Conservation (phyloP, 1,140 invertebrate genomes). For the Drosophila biarmipes region DNA sequence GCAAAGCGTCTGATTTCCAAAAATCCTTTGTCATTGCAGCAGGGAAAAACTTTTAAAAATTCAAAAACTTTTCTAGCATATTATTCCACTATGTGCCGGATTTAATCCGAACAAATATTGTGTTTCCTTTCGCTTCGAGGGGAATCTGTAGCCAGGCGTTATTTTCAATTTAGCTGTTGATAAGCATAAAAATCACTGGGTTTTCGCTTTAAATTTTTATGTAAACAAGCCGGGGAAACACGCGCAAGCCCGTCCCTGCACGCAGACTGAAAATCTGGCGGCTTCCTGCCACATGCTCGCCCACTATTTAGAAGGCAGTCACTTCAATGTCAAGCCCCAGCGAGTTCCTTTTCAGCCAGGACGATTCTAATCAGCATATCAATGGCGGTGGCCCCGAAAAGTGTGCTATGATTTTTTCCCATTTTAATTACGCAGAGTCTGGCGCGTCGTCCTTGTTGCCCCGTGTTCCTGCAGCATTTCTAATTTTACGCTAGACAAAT, state of each 20-base stretch:
- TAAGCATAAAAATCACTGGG: constrained; percentile 76
- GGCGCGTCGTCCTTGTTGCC: constrained; percentile 36
- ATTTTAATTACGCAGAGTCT: constrained; percentile 76
- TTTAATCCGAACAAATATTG: constrained; percentile 45
- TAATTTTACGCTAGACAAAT: constrained; percentile 81
- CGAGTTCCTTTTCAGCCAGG: constrained; percentile 17
- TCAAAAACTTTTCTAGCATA: background rate
- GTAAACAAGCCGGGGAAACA: constrained; percentile 52
- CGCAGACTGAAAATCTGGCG: constrained; percentile 6
- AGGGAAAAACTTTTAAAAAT: background rate
- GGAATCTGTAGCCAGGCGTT: constrained; percentile 37
- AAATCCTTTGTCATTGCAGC: background rate
- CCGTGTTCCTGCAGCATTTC: constrained; percentile 56
- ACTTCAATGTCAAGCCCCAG: constrained; percentile 75
- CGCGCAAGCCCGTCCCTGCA: constrained; percentile 1
- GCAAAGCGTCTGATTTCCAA: background rate
- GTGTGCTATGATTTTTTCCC: constrained; percentile 62
- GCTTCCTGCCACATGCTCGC: constrained; percentile 13
- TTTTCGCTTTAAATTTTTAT: constrained; percentile 76
- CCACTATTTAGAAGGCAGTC: constrained; percentile 61
- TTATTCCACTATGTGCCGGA: constrained; percentile 10
- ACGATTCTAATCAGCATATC: constrained; percentile 72
- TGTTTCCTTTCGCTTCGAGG: constrained; percentile 41
- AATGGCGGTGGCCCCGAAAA: constrained; percentile 56
- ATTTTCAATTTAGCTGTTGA: constrained; percentile 76